A percentile compares a stretch with the other conserved stretches of the same genome.
These are phyloP conservation scores for zebrafish (Danio rerio) DNA, from an alignment of 2,113 vertebrate species.

Conservation along the genomic window GRCz12tu NC_133187.1:42849001-42849500, in stretches of 20 bases:
- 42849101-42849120: background rate
- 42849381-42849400: conserved; percentile 55
- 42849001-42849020: background rate
- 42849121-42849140: background rate
- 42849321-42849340: conserved; percentile 12
- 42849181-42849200: background rate
- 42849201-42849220: background rate
- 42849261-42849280: conserved; percentile 5
- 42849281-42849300: conserved; percentile 27
- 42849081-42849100: background rate
- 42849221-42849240: background rate
- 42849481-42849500: conserved; percentile 58
- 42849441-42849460: conserved; percentile 56
- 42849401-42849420: conserved; percentile 37
- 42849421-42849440: conserved; percentile 54
- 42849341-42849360: conserved; percentile 47
- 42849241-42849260: background rate
- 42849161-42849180: background rate
- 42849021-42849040: background rate
- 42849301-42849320: conserved; percentile 6
- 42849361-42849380: conserved; percentile 31
- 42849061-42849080: background rate
- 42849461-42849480: conserved; percentile 56
- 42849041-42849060: background rate
- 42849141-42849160: background rate